Conservation (phyloP, 1,140 invertebrate genomes). For the Trichonephila clavipes region DNA sequence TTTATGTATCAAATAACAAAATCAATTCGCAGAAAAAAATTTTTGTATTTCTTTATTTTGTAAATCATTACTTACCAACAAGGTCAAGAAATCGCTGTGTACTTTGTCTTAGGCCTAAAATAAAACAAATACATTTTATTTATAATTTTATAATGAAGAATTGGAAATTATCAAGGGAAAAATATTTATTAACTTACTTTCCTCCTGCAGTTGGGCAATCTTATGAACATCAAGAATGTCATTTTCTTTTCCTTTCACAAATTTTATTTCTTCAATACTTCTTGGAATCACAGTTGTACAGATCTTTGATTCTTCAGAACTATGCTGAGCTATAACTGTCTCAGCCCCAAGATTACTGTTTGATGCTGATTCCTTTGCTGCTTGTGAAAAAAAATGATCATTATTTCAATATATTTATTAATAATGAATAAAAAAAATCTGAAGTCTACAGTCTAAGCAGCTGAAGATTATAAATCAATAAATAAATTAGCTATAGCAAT, state of each 20-base stretch:
- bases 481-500: too few species aligned
- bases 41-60: too few species aligned
- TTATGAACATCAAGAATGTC: constrained; percentile 55
- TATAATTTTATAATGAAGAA: not conserved
- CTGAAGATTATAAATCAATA: too few species aligned
- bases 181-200: constrained; percentile 50
- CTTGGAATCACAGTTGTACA: not conserved
- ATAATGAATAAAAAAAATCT: too few species aligned
- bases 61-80: not conserved
- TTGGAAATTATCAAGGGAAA: not conserved
- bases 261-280: not conserved
- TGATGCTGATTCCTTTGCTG: not conserved
- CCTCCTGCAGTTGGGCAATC: constrained; percentile 68
- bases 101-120: constrained; percentile 40
- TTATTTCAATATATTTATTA: too few species aligned
- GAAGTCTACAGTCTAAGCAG: too few species aligned
- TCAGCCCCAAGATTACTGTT: not conserved
- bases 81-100: not conserved
- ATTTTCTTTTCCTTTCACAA: constrained; percentile 43
- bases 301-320: not conserved
- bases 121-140: constrained; percentile 4
- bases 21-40: too few species aligned
- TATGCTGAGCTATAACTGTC: not conserved
- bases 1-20: too few species aligned
- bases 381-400: not conserved